These are phyloP conservation scores for Lasiurus cinereus DNA, from an alignment of 2,113 vertebrate species.

Conservation along the genomic window DNA sequence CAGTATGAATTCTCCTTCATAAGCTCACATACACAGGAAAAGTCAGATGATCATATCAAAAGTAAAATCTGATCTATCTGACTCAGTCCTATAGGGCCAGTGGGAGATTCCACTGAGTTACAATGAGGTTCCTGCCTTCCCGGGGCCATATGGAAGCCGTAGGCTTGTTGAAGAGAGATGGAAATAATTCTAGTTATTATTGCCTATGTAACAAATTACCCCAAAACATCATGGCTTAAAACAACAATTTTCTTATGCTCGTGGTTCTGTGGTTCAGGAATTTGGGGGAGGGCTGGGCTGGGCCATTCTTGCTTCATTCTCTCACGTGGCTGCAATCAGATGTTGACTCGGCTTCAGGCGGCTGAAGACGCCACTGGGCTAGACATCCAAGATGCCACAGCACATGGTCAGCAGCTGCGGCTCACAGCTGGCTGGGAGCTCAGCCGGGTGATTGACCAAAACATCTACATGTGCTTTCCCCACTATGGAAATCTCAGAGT, in stretches of 20 bases:
- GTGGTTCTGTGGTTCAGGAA: slow-evolving; percentile 1
- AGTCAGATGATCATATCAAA: not conserved
- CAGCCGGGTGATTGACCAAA: rapidly evolving
- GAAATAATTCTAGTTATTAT: not conserved
- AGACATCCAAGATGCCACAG: not conserved
- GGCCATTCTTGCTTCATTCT: not conserved
- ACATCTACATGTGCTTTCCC: not conserved
- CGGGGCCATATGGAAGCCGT: not conserved
- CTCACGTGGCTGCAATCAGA: not conserved
- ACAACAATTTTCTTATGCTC: not conserved
- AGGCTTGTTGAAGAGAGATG: not conserved
- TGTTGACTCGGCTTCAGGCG: not conserved
- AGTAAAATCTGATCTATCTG: not conserved
- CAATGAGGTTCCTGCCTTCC: not conserved
- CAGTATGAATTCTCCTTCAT: not conserved
- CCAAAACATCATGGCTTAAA: not conserved
- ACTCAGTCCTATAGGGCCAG: not conserved
- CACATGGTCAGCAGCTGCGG: not conserved
- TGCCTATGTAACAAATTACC: not conserved
- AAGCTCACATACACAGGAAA: not conserved
- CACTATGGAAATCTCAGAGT: not conserved
- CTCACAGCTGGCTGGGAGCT: not conserved
- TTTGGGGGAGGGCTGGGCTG: not conserved
- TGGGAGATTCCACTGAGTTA: not conserved
- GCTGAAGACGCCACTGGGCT: not conserved